These are phyloP conservation scores for Athene cunicularia DNA, from an alignment of 2,113 vertebrate species.

Conservation along the genomic window DNA sequence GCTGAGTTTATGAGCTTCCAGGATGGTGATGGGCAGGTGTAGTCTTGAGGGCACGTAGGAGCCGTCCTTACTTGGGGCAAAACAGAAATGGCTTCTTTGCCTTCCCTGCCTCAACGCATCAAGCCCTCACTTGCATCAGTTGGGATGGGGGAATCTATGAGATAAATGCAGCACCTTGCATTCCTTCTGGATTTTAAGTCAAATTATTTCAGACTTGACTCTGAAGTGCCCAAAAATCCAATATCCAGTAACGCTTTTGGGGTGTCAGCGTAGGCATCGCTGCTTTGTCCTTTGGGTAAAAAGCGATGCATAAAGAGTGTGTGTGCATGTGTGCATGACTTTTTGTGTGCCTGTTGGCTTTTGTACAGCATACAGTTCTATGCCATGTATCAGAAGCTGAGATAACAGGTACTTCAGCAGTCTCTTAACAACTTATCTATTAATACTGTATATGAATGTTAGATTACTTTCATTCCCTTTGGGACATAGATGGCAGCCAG, in stretches of 20 bases:
- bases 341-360: neutral
- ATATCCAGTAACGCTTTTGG: rapidly evolving
- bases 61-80: neutral
- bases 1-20: neutral
- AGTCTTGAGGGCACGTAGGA: neutral
- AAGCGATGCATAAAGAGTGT: rapidly evolving
- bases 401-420: neutral
- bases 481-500: neutral
- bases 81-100: neutral
- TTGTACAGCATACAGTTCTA: neutral
- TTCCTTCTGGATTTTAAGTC: neutral
- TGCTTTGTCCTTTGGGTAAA: neutral
- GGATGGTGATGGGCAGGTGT: neutral
- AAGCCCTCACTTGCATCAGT: neutral
- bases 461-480: neutral
- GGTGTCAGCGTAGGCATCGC: neutral
- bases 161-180: neutral
- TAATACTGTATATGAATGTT: neutral
- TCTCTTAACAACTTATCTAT: neutral
- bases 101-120: neutral
- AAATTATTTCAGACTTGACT: neutral
- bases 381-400: neutral
- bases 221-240: neutral
- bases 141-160: neutral
- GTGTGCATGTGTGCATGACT: rapidly evolving